phyloP scores from a whole-genome alignment of 1,140 invertebrate genomes.

The Drusus annulatus region DNA sequence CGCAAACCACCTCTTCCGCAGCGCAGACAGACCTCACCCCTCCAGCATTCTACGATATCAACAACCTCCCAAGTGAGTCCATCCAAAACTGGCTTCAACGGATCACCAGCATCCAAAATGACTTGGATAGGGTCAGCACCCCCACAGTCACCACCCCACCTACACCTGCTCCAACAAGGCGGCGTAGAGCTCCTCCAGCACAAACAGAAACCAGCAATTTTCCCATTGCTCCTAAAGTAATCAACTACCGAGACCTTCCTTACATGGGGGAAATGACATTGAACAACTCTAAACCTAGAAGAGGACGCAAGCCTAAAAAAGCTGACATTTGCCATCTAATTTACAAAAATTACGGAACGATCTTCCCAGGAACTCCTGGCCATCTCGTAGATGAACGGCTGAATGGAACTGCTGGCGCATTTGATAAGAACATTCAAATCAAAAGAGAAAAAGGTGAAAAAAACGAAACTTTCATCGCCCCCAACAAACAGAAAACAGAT shows the following conservation, averaged over 20 bases:
- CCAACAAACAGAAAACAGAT: conserved; percentile 71
- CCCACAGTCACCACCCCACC: conserved; percentile 61
- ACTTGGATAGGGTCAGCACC: conserved; percentile 62
- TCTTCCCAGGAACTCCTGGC: conserved; percentile 81
- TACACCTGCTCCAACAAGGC: conserved; percentile 55
- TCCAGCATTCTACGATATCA: conserved; percentile 60
- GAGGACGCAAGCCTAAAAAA: conserved; percentile 90
- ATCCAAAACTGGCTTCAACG: conserved; percentile 82
- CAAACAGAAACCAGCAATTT: conserved; percentile 60
- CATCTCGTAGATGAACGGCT: conserved; percentile 63
- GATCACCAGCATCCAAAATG: conserved; percentile 78
- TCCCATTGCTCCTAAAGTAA: conserved; percentile 70
- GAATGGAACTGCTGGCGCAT: conserved; percentile 39
- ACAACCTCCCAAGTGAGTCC: conserved; percentile 72
- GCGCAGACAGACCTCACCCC: conserved; percentile 63
- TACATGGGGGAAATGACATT: conserved; percentile 93
- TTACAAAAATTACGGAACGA: conserved; percentile 91
- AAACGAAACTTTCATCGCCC: conserved; percentile 26
- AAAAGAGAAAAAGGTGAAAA: conserved; percentile 52
- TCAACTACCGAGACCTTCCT: conserved; percentile 86
- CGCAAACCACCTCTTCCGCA: conserved; percentile 62
- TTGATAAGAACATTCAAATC: conserved; percentile 47
- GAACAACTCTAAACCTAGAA: conserved; percentile 86
- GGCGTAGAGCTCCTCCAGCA: conserved; percentile 53
- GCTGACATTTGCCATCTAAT: conserved; percentile 93